phyloP scores from a whole-genome alignment of 2,113 vertebrate genomes.

The Marcusenius ussheri region DNA sequence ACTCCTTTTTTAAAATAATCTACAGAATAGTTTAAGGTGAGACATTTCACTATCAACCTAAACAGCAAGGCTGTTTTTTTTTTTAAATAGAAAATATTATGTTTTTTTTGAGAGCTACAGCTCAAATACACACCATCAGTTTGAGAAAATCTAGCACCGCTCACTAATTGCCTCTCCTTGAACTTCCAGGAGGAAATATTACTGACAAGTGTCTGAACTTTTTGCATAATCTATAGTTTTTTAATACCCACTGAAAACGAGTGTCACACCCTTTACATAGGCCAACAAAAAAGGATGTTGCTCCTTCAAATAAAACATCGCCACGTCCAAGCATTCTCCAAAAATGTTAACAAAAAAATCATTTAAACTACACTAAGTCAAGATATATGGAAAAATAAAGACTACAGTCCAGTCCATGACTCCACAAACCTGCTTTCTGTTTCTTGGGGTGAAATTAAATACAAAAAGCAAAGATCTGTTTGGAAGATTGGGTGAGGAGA shows the following conservation, averaged over 20 bases:
- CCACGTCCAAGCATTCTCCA: constrained; percentile 76
- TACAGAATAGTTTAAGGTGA: constrained; percentile 67
- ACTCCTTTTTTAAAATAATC: constrained; percentile 72
- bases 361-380: constrained; percentile 78
- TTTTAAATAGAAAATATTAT: constrained; percentile 61
- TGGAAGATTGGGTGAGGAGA: constrained; percentile 81
- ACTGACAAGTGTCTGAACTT: constrained; percentile 54
- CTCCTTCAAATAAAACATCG: constrained; percentile 66
- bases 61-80: constrained; percentile 60
- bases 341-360: constrained; percentile 66
- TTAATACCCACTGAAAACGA: constrained; percentile 57
- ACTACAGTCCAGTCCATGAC: constrained; percentile 62
- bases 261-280: constrained; percentile 66
- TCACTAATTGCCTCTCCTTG: constrained; percentile 21
- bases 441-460: constrained; percentile 57
- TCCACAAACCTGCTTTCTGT: constrained; percentile 57
- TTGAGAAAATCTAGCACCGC: constrained; percentile 46
- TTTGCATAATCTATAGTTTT: constrained; percentile 70
- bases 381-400: constrained; percentile 58
- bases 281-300: constrained; percentile 69
- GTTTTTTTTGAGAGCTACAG: constrained; percentile 48
- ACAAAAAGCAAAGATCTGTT: constrained; percentile 47
- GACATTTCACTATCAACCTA: constrained; percentile 62
- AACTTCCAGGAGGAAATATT: constrained; percentile 28
- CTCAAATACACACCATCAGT: constrained; percentile 37